phyloP scores from a whole-genome alignment of 2,113 vertebrate species.

The Zapus hudsonius region DNA sequence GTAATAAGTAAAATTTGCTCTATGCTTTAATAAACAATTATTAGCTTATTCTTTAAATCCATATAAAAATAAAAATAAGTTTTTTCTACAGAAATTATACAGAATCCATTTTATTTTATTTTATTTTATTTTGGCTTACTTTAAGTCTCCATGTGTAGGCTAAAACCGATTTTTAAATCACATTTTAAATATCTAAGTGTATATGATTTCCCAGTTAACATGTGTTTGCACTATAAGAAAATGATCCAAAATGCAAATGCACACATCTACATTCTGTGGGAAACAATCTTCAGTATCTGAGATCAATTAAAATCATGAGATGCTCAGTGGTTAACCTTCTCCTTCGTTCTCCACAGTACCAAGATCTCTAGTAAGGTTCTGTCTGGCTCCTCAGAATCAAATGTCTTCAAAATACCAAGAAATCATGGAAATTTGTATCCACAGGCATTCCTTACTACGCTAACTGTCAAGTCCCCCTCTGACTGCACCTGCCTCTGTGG shows the following conservation, averaged over 20 bases:
- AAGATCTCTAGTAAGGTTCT: background rate
- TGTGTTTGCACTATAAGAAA: conserved; percentile 41
- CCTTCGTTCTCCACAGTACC: background rate
- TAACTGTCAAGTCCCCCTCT: background rate
- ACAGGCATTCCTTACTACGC: no score
- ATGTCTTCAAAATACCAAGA: accelerated
- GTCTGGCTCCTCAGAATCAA: background rate
- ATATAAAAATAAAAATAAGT: conserved; percentile 38
- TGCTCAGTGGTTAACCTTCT: background rate
- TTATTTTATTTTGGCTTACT: conserved; percentile 38
- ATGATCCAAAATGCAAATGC: conserved; percentile 23
- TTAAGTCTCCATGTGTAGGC: background rate
- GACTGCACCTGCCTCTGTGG: background rate
- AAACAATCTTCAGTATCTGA: background rate
- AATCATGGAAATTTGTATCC: background rate
- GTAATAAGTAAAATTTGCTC: background rate
- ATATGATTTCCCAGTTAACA: conserved; percentile 15
- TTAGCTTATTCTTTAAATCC: background rate
- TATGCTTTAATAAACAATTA: conserved; percentile 30
- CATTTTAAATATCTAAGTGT: background rate
- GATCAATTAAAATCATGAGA: background rate
- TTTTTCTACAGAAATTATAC: background rate
- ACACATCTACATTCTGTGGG: background rate
- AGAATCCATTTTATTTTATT: background rate
- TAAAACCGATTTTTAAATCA: conserved; percentile 9